Base-by-base conservation (phyloP, 64 coral and sea anemone genomes). In the Platygyra sinensis region DNA sequence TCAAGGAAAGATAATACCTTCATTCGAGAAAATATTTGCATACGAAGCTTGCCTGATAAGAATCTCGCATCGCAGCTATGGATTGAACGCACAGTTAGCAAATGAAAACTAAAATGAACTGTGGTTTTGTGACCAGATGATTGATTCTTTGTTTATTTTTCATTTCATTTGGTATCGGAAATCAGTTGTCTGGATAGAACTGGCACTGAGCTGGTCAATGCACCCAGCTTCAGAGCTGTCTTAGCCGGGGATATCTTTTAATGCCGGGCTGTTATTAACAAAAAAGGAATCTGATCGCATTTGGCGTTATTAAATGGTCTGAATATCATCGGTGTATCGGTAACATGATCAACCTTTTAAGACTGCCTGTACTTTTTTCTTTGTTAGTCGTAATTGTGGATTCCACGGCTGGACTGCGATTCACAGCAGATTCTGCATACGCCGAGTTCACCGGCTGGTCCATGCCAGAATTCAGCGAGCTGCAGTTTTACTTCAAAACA, bases 391-490 rank as follows among this genome's bases (percentile, higher is more conserved):
- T 38, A 15, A 9, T 85, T 8, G 33, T 51, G 19, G 81, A 85
- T 33, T 85, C 81, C 62, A 50, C 24, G 13, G 80, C 79, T 2
- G 89, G 89, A 10, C 54, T 91, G 46, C 80, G 59, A 14, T 91
- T 91, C 28, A 75, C 27, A 8, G 32, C 1, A 14, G 38, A 19
- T 76, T 16, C 22, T 0, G 63, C 72, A 17, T 87, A 72, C 19
- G 81, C 90, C 30, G 82, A 92, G 49, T 92, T 87, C 28, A 76
- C 65, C 3, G 73, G 72, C 42, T 87, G 82, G 84, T 32, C 81
- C 5, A 85, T 85, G 81, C 19, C 10, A 50, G 20, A 50, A 72
- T 72, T 5, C 33, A 85, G 81, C 30, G 38, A 85, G 38, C 63
- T 85, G 29, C 81, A 85, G 61, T 72, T 85, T 10, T 71, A 85